Percentiles rank a stretch among this genome's conserved stretches.
These are phyloP conservation scores for Rhinoptilus africanus DNA, from an alignment of 2,113 vertebrate genomes.

Conservation along the genomic window DNA sequence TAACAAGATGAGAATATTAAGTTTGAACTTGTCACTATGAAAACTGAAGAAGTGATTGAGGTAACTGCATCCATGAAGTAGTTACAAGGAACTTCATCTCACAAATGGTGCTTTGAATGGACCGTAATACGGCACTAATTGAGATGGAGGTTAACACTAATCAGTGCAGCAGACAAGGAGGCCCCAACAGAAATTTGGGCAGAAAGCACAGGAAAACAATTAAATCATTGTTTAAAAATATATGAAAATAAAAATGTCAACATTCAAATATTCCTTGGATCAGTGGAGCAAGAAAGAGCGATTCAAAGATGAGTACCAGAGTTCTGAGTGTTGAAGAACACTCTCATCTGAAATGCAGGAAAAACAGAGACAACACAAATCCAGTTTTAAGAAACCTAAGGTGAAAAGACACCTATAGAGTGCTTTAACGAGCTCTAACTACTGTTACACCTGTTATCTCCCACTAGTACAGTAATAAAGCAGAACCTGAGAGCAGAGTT, in stretches of 20 bases:
- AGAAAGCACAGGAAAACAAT: background rate
- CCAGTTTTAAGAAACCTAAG: background rate
- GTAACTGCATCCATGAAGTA: background rate
- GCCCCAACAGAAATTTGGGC: background rate
- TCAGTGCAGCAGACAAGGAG: background rate
- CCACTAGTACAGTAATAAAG: background rate
- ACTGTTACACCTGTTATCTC: background rate
- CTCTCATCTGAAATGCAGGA: background rate
- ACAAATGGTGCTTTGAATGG: background rate
- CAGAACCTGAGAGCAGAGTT: background rate
- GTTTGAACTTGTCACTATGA: background rate
- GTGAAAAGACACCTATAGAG: background rate
- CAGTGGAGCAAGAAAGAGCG: background rate
- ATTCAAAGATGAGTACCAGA: background rate
- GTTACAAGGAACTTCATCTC: background rate
- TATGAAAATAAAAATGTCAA: background rate
- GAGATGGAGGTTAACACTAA: background rate
- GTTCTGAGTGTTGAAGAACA: background rate
- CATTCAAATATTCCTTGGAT: background rate
- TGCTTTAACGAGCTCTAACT: background rate
- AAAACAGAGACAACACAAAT: background rate
- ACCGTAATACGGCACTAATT: background rate
- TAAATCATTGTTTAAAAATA: background rate
- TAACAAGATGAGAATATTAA: background rate
- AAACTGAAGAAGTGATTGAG: background rate